Evolutionary conservation across 2,888 invertebrate genomes (phyloP).

Genomic region (Hermaeophaga mercurialis): DNA sequence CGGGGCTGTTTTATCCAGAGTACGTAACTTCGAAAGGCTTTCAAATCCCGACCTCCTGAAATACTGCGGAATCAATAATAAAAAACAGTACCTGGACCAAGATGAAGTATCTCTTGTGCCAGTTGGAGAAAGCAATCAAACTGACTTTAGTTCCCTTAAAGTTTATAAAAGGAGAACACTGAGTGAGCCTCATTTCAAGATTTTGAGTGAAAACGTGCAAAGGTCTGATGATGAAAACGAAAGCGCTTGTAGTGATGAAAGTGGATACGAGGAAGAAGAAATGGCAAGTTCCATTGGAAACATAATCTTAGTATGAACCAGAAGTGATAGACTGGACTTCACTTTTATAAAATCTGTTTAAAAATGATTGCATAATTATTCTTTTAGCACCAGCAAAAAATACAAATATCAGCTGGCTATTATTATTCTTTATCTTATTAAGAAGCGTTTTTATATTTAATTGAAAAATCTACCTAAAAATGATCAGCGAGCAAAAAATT

Average conservation of each 20-base stretch:
- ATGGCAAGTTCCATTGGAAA: conserved; percentile 53
- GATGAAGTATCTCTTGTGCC: conserved; percentile 57
- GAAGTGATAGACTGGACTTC: not conserved
- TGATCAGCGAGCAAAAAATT: no score
- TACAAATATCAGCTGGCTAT: no score
- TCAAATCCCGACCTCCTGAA: conserved; percentile 48
- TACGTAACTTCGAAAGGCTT: conserved; percentile 50
- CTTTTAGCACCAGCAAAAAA: no score
- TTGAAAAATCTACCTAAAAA: no score
- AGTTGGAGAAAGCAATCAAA: conserved; percentile 52
- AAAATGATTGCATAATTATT: no score
- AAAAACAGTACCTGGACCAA: conserved; percentile 46
- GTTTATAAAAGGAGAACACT: conserved; percentile 53
- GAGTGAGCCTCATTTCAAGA: conserved; percentile 55
- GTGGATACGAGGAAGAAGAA: conserved; percentile 85
- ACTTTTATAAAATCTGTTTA: no score
- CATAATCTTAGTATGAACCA: conserved; percentile 51
- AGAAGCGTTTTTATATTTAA: no score
- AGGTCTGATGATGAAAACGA: conserved; percentile 60
- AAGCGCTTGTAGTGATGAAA: conserved; percentile 89
- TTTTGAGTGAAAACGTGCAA: conserved; percentile 47
- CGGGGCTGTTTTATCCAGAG: conserved; percentile 51
- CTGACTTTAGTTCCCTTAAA: conserved; percentile 56
- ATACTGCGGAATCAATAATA: conserved; percentile 45
- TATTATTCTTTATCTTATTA: no score